A percentile compares a stretch with the other conserved stretches of the same genome.
phyloP scores from a whole-genome alignment of 1,140 invertebrate genomes.

The Dendrolimus punctatus region DNA sequence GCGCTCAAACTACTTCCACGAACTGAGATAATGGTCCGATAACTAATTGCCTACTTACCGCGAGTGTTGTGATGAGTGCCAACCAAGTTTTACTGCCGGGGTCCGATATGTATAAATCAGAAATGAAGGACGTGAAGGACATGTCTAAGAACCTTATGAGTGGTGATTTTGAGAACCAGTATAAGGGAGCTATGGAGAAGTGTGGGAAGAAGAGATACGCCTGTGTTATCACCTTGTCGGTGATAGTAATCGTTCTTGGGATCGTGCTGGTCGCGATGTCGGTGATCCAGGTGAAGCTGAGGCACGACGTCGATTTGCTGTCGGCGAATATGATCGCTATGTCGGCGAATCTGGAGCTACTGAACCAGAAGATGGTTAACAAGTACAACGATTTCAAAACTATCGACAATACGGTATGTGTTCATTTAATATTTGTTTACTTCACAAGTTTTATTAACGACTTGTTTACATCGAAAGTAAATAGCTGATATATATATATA shows the following conservation, averaged over 20 bases:
- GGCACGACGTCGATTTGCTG: slow-evolving; percentile 46
- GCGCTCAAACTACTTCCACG: no score
- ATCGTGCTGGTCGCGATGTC: slow-evolving; percentile 39
- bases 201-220: slow-evolving; percentile 20
- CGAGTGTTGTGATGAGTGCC: slow-evolving; percentile 40
- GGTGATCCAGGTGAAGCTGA: slow-evolving; percentile 43
- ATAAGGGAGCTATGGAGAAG: slow-evolving; percentile 31
- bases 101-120: slow-evolving; percentile 46
- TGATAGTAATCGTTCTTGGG: slow-evolving; percentile 26
- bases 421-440: slow-evolving; percentile 5
- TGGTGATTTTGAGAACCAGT: slow-evolving; percentile 56
- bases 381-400: slow-evolving; percentile 55
- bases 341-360: slow-evolving; percentile 39
- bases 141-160: slow-evolving; percentile 59
- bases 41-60: slow-evolving; percentile 19
- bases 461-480: background rate
- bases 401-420: slow-evolving; percentile 57
- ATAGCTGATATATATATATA: background rate
- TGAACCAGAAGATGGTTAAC: slow-evolving; percentile 44
- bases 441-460: background rate
- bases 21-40: no score
- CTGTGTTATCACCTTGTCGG: slow-evolving; percentile 29
- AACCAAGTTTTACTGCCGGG: slow-evolving; percentile 46
- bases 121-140: slow-evolving; percentile 52
- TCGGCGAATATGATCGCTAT: slow-evolving; percentile 48